Conservation (phyloP, 1,140 invertebrate genomes). For the Kradibia gibbosae region DNA sequence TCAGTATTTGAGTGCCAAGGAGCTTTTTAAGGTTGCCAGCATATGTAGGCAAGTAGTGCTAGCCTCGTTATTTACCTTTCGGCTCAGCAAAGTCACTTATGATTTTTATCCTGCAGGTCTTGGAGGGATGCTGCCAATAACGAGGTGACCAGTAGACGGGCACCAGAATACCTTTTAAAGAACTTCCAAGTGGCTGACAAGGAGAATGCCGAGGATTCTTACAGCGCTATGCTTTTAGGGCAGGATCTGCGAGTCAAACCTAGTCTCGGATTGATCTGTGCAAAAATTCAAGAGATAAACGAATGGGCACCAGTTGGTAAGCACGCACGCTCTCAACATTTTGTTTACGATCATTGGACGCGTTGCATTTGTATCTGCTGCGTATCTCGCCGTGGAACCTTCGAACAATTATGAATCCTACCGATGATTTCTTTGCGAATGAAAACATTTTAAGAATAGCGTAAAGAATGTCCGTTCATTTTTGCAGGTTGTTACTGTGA, state of each 20-base stretch:
- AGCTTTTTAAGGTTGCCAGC: slow-evolving; percentile 57
- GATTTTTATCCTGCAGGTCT: slow-evolving; percentile 53
- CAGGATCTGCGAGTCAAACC: slow-evolving; percentile 59
- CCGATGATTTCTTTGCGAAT: too few relatives aligned
- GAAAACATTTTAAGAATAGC: too few relatives aligned
- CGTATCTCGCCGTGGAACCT: too few relatives aligned
- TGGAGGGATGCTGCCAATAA: slow-evolving; percentile 61
- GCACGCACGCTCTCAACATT: background rate
- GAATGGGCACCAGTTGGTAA: slow-evolving; percentile 38
- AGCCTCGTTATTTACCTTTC: too few relatives aligned
- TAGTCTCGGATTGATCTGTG: slow-evolving; percentile 56
- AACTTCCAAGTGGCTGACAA: slow-evolving; percentile 31
- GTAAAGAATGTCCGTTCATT: too few relatives aligned
- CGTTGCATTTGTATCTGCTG: too few relatives aligned
- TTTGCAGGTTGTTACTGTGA: slow-evolving; percentile 54
- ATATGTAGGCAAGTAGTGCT: slow-evolving; percentile 61
- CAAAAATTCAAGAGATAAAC: slow-evolving; percentile 38
- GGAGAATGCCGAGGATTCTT: slow-evolving; percentile 13
- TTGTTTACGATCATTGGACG: too few relatives aligned
- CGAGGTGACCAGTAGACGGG: slow-evolving; percentile 54
- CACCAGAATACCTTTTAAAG: slow-evolving; percentile 47
- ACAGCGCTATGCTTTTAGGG: slow-evolving; percentile 8
- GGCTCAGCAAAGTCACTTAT: background rate
- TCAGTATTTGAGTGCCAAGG: slow-evolving; percentile 60
- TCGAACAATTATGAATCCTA: too few relatives aligned